Percentiles rank a stretch among this genome's conserved stretches.
Evolutionary conservation across 2,888 invertebrate species (phyloP).

Genomic region (Esperia sulphurella): DNA sequence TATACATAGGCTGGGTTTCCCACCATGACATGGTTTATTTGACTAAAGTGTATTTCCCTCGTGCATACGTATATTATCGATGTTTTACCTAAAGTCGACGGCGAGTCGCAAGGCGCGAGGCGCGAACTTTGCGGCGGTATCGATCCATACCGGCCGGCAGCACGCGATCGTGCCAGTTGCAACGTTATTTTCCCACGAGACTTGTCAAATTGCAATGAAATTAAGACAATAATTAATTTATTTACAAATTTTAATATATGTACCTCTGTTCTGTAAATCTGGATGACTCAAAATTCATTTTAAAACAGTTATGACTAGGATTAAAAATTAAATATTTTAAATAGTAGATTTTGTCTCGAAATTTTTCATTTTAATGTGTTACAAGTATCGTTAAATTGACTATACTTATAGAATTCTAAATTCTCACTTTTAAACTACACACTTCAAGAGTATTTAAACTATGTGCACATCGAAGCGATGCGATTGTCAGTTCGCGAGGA

Average conservation of each 20-base stretch:
- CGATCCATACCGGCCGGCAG: constrained; percentile 57
- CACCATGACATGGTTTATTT: not conserved
- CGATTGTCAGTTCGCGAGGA: not conserved
- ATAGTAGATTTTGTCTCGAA: too few species aligned
- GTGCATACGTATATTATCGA: constrained; percentile 3
- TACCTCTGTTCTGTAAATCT: not conserved
- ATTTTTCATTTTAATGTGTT: too few species aligned
- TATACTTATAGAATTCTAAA: too few species aligned
- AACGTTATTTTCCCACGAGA: constrained; percentile 35
- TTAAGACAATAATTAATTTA: not conserved
- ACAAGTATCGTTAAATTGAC: too few species aligned
- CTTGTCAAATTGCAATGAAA: not conserved
- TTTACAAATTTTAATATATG: not conserved
- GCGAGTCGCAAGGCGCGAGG: constrained; percentile 53
- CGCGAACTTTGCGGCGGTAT: constrained; percentile 56
- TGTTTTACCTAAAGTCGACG: constrained; percentile 31
- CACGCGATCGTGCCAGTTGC: constrained; percentile 69
- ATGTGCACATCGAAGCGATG: not conserved
- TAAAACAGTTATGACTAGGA: not conserved
- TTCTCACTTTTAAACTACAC: too few species aligned
- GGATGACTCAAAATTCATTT: too few species aligned
- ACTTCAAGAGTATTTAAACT: not conserved
- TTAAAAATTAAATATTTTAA: too few species aligned
- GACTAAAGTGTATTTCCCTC: not conserved
- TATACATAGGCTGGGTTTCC: too few species aligned